phyloP scores from a whole-genome alignment of 2,888 invertebrate species.

The Apotomis turbidana region DNA sequence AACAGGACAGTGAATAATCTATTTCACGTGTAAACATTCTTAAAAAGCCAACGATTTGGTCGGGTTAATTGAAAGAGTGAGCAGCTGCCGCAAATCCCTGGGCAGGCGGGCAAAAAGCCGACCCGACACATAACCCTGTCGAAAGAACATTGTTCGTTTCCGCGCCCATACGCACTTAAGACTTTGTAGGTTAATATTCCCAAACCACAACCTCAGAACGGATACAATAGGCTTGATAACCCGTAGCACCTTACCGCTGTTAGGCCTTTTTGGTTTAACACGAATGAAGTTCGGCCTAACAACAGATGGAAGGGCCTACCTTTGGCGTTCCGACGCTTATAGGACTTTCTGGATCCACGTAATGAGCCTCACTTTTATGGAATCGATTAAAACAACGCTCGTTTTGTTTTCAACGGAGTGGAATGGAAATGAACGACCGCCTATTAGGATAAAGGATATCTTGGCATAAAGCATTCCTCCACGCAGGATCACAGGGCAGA shows the following conservation, averaged over 20 bases:
- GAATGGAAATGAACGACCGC: constrained; percentile 37
- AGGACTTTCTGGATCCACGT: background rate
- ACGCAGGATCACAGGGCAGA: constrained; percentile 24
- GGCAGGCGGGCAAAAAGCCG: constrained; percentile 33
- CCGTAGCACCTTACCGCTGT: background rate
- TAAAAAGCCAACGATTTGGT: constrained; percentile 1
- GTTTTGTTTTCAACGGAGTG: constrained; percentile 38
- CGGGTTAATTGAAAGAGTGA: constrained; percentile 30
- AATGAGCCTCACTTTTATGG: constrained; percentile 29
- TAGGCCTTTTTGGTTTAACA: background rate
- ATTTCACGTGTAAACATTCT: constrained; percentile 13
- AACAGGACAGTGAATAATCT: constrained; percentile 12
- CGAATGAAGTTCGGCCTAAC: background rate
- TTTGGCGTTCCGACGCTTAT: no score
- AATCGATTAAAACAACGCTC: constrained; percentile 41
- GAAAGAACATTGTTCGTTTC: background rate
- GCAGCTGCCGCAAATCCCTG: constrained; percentile 32
- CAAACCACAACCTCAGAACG: background rate
- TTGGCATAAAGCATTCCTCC: constrained; percentile 25
- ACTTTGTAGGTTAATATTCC: background rate
- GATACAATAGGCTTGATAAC: background rate
- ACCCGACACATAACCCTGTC: background rate
- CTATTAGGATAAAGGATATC: constrained; percentile 37
- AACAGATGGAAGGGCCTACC: background rate
- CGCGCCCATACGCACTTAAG: background rate